Evolutionary conservation across 2,113 vertebrate species (phyloP).

Genomic region (Silurus glanis): DNA sequence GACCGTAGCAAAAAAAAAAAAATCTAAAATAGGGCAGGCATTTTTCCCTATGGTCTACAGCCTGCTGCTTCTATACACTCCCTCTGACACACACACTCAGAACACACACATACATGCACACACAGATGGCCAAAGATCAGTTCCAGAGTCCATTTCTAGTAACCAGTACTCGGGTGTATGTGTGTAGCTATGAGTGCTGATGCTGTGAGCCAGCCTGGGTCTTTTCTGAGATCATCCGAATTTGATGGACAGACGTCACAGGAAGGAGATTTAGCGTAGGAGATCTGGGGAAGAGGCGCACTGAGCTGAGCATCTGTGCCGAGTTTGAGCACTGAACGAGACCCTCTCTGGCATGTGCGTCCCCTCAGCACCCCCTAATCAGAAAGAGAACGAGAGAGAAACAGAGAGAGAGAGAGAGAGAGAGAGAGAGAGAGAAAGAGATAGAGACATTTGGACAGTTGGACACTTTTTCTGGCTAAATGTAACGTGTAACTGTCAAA

Average conservation of each 20-base stretch:
- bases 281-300: conserved; percentile 12
- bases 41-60: conserved; percentile 68
- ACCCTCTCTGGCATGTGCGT: conserved; percentile 26
- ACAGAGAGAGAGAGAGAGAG: not conserved
- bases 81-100: not conserved
- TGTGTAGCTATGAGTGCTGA: not conserved
- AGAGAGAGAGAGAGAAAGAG: conserved; percentile 26
- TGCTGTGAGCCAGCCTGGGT: conserved; percentile 14
- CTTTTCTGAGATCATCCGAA: conserved; percentile 6
- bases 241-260: conserved; percentile 39
- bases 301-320: conserved; percentile 29
- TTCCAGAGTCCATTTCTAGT: conserved; percentile 68
- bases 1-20: conserved; percentile 70
- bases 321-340: conserved; percentile 17
- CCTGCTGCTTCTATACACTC: conserved; percentile 54
- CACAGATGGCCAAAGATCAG: conserved; percentile 71
- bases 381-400: not conserved
- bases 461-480: conserved; percentile 22
- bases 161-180: conserved; percentile 52
- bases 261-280: conserved; percentile 23
- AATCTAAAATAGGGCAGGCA: conserved; percentile 75
- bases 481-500: conserved; percentile 33
- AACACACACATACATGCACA: conserved; percentile 46
- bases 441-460: conserved; percentile 37
- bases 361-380: conserved; percentile 5